A percentile compares a stretch with the other conserved stretches of the same genome.
phyloP scores from a whole-genome alignment of 2,113 vertebrate genomes.

The Chaetura pelagica region DNA sequence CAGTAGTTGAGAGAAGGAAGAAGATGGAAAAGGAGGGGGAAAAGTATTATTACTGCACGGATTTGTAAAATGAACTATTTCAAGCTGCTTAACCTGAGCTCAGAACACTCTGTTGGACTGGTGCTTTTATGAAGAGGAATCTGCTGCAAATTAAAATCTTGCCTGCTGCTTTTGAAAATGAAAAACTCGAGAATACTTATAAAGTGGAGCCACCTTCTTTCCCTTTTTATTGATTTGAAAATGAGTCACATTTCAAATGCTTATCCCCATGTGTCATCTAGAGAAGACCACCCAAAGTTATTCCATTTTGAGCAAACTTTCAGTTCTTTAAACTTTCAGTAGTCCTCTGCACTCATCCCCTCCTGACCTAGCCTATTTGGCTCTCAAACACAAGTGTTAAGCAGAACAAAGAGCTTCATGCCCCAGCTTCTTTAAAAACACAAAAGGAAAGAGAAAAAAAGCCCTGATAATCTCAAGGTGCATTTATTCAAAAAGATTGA shows the following conservation, averaged over 20 bases:
- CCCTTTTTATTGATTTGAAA: slow-evolving; percentile 17
- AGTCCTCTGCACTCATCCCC: neutral
- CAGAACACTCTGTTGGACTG: neutral
- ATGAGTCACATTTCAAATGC: slow-evolving; percentile 7
- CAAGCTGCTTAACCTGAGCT: slow-evolving; percentile 5
- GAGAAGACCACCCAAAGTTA: slow-evolving; percentile 41
- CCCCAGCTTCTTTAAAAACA: neutral
- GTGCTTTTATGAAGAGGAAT: neutral
- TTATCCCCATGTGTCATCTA: slow-evolving; percentile 21
- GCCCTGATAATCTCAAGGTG: neutral
- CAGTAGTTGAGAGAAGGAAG: neutral
- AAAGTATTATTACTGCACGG: neutral
- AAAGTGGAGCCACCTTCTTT: neutral
- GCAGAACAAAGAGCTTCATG: neutral
- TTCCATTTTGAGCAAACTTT: neutral
- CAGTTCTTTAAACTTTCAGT: neutral
- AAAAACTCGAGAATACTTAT: slow-evolving; percentile 19
- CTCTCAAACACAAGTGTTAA: neutral
- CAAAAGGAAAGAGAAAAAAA: neutral
- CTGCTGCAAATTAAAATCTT: slow-evolving; percentile 47
- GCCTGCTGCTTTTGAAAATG: slow-evolving; percentile 9
- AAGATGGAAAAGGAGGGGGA: neutral
- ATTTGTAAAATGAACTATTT: slow-evolving; percentile 45
- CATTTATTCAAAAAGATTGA: neutral
- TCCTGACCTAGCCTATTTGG: neutral